Evolutionary conservation across 2,113 vertebrate species (phyloP).

Genomic region (Antigone vipio): DNA sequence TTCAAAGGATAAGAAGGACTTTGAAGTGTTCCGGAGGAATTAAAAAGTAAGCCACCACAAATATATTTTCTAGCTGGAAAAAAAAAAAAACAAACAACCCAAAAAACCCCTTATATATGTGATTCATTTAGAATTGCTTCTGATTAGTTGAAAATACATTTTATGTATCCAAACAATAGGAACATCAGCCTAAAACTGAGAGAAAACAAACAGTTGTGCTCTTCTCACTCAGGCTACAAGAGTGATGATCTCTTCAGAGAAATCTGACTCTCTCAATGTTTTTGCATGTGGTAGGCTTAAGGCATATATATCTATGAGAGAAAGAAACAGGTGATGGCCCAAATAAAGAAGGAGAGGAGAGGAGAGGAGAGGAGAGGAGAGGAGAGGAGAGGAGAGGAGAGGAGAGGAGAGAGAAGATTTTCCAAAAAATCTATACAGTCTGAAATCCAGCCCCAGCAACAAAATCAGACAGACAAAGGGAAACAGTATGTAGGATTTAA

Average conservation of each 20-base stretch:
- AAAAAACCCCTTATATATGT: background rate
- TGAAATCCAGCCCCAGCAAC: accelerated
- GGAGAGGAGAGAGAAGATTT: no score
- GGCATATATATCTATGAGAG: accelerated
- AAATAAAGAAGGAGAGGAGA: background rate
- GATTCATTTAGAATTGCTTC: background rate
- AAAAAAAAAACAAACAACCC: background rate
- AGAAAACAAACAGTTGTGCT: accelerated
- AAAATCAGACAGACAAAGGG: accelerated
- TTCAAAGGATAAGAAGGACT: constrained; percentile 64
- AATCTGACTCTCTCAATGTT: accelerated
- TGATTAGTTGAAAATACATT: background rate
- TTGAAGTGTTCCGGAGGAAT: constrained; percentile 5
- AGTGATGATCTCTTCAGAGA: background rate
- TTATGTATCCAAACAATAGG: accelerated
- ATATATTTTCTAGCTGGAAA: background rate
- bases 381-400: no score
- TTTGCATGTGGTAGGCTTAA: accelerated
- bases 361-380: no score
- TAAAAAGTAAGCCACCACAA: constrained; percentile 60
- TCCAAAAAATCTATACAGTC: accelerated
- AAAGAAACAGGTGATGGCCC: accelerated
- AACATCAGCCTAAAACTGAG: background rate
- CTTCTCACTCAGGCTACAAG: background rate
- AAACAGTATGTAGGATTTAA: accelerated